Evolutionary conservation across 2,888 invertebrate genomes (phyloP).

Genomic region (Tipula vernalis): DNA sequence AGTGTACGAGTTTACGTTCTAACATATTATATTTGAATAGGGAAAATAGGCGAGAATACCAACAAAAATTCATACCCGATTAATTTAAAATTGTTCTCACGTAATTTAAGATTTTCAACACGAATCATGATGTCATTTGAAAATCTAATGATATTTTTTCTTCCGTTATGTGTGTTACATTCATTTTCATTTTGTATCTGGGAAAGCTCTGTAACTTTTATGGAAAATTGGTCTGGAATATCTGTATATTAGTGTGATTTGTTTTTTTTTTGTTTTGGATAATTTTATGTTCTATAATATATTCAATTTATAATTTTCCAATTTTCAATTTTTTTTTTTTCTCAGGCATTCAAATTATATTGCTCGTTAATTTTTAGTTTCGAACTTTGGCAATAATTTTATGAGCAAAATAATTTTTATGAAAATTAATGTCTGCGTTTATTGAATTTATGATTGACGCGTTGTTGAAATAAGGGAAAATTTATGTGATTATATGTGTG

Average conservation of each 20-base stretch:
- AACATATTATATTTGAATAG: not conserved
- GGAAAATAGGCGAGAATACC: not conserved
- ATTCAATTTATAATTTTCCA: not conserved
- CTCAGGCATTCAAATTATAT: not conserved
- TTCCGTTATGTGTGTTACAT: not conserved
- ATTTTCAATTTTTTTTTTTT: not conserved
- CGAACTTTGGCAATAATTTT: not conserved
- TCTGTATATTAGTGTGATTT: not conserved
- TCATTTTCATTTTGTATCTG: not conserved
- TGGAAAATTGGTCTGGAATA: not conserved
- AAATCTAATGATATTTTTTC: not conserved
- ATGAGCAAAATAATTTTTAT: not conserved
- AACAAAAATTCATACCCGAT: not conserved
- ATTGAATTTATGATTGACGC: not conserved
- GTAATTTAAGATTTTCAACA: not conserved
- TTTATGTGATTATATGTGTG: not conserved
- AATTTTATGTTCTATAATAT: not conserved
- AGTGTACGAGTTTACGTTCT: not conserved
- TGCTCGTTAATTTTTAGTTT: not conserved
- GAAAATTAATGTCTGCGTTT: not conserved
- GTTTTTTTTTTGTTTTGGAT: not conserved
- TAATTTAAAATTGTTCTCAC: conserved; percentile 4
- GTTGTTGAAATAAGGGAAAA: not conserved
- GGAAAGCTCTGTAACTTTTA: not conserved
- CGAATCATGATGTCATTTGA: not conserved